Evolutionary conservation across 2,797 vertebrate species (phyloP).

Genomic region (Coregonus suidteri): DNA sequence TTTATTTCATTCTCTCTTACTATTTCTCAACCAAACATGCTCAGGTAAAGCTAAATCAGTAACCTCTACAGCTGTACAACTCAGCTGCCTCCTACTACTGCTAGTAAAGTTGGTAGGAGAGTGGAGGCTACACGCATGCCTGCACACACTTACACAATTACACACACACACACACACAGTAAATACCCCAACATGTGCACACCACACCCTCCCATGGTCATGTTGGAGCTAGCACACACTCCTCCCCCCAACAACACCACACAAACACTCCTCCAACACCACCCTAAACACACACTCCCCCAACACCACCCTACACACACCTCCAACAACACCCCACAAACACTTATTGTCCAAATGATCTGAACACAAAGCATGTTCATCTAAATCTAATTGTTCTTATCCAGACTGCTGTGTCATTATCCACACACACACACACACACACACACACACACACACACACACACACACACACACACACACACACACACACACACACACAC

Average conservation of each 20-base stretch:
- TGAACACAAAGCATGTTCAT: slow-evolving; percentile 57
- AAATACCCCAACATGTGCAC: not conserved
- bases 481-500: slow-evolving; percentile 5
- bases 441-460: slow-evolving; percentile 5
- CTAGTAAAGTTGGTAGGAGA: not conserved
- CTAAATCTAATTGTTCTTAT: slow-evolving; percentile 65
- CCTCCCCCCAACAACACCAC: not conserved
- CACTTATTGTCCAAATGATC: slow-evolving; percentile 66
- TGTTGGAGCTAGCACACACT: not conserved
- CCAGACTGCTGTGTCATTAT: slow-evolving; percentile 57
- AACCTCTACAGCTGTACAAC: not conserved
- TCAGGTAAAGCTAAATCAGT: not conserved
- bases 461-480: slow-evolving; percentile 1
- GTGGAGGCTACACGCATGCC: not conserved
- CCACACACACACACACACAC: slow-evolving; percentile 27
- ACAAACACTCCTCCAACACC: too few species aligned
- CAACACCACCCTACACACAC: too few species aligned
- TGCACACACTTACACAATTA: not conserved
- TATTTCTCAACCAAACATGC: not conserved
- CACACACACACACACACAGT: not conserved
- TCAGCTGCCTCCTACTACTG: not conserved
- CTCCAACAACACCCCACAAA: too few species aligned
- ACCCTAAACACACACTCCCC: too few species aligned
- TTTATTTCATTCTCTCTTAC: too few species aligned
- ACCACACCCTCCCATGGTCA: not conserved